Base-by-base conservation (phyloP, 2,113 vertebrate species). In the Sterna hirundo region DNA sequence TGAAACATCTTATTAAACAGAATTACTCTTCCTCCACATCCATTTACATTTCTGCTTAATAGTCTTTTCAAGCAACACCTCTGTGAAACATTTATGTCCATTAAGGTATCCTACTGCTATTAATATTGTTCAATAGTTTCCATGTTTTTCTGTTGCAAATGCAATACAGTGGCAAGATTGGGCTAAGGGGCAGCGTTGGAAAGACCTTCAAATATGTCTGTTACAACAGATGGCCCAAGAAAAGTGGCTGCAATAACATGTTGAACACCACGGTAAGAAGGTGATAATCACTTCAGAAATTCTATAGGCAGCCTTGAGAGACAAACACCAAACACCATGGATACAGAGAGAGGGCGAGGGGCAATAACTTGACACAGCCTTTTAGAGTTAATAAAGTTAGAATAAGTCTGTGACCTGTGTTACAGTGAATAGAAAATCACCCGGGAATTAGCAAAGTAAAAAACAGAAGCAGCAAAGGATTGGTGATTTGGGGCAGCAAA, bases 1-100 rank as follows among this genome's bases (percentile, higher is more conserved):
- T 87, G 80, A 97, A 97, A 97, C 18, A 44, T 94, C 93, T 96
- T 97, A 97, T 97, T 97, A 98, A 97, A 89, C 70, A 96, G 95
- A 97, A 97, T 96, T 97, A 92, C 46, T 97, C 54, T 76, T 96
- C 86, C 40, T 94, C 42, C 69, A 95, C 40, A 93, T 96, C 84
- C 83, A 93, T 95, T 96, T 90, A 95, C 78, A 51, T 42, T 87
- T 93, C 81, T 95, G 47, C 61, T 95, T 97, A 97, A 97, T 88
- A 95, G 49, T 11, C 70, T 96, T 97, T 92, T 89, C 44, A 15
- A 90, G 77, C 15, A 95, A 94, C 68, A 97, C 60, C 80, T 97
- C 88, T 34, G 60, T 96, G 94, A 94, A 97, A 94, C 57, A 68
- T 97, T 97, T 93, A 83, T 76, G 77, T 91, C 88, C 65, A 84